phyloP scores from a whole-genome alignment of 2,888 invertebrate species.

The Pristionchus mayeri region DNA sequence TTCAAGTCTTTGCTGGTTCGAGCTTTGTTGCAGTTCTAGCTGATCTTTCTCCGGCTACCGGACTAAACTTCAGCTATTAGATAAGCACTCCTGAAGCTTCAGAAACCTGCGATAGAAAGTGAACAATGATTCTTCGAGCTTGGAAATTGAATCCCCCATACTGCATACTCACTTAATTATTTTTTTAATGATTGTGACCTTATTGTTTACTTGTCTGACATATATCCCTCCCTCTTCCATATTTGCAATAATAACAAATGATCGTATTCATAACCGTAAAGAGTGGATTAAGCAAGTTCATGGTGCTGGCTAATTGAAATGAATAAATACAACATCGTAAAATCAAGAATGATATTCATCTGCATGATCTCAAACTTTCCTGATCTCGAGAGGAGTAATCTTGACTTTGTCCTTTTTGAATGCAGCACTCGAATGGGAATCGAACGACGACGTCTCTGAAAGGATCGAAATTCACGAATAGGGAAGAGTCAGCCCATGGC shows the following conservation, averaged over 20 bases:
- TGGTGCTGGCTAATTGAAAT: too few relatives aligned
- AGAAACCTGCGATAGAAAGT: conserved; percentile 2
- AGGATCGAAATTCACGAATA: too few relatives aligned
- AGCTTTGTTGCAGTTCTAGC: conserved; percentile 13
- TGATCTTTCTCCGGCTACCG: background rate
- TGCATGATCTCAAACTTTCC: too few relatives aligned
- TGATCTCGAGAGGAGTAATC: background rate
- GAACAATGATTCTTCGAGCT: conserved; percentile 37
- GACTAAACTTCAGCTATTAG: background rate
- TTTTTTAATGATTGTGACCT: background rate
- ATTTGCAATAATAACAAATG: background rate
- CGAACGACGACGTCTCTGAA: background rate
- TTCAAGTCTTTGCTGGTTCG: conserved; percentile 25
- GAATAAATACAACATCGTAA: too few relatives aligned
- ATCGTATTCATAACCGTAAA: background rate
- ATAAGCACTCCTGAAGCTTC: background rate
- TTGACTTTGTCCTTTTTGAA: conserved; percentile 6
- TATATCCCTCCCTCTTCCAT: too few relatives aligned
- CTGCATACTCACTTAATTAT: background rate
- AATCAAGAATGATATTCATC: too few relatives aligned
- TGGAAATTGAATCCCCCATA: conserved; percentile 3
- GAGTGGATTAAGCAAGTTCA: too few relatives aligned
- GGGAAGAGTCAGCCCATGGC: too few relatives aligned
- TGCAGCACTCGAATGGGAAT: background rate
- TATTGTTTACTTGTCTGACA: background rate